Conservation (phyloP, 2,113 vertebrate genomes). For the Halcyon malimbica region DNA sequence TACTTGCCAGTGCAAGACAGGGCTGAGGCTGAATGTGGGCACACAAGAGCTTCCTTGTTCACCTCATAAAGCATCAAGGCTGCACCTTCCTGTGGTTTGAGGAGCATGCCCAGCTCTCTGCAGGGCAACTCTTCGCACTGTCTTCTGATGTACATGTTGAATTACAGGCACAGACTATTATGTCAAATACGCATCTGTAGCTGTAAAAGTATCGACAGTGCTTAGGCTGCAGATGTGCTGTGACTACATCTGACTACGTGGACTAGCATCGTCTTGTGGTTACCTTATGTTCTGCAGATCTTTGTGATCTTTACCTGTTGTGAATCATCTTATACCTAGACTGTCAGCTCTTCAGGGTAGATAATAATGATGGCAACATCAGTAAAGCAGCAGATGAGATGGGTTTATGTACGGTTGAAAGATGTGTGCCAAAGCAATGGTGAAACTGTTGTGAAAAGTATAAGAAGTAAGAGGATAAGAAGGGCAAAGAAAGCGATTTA, state of each 20-base stretch:
- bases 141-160: fast-evolving
- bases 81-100: not conserved
- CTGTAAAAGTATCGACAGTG: not conserved
- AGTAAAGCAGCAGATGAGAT: not conserved
- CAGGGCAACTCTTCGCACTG: not conserved
- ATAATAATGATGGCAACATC: not conserved
- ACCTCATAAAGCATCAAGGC: fast-evolving
- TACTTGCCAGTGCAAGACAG: not conserved
- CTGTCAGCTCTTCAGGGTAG: not conserved
- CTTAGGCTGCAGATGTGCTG: not conserved
- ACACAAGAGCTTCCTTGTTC: too few relatives aligned
- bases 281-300: not conserved
- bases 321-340: not conserved
- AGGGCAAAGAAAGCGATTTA: not conserved
- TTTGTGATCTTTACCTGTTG: not conserved
- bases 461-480: not conserved
- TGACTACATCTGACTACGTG: not conserved
- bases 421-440: not conserved
- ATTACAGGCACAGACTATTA: fast-evolving
- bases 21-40: not conserved
- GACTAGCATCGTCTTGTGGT: not conserved
- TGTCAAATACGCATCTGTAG: not conserved
- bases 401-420: not conserved
- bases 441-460: not conserved
- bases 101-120: not conserved